Evolutionary conservation across 2,113 vertebrate species (phyloP).

Genomic region (Eublepharis macularius): DNA sequence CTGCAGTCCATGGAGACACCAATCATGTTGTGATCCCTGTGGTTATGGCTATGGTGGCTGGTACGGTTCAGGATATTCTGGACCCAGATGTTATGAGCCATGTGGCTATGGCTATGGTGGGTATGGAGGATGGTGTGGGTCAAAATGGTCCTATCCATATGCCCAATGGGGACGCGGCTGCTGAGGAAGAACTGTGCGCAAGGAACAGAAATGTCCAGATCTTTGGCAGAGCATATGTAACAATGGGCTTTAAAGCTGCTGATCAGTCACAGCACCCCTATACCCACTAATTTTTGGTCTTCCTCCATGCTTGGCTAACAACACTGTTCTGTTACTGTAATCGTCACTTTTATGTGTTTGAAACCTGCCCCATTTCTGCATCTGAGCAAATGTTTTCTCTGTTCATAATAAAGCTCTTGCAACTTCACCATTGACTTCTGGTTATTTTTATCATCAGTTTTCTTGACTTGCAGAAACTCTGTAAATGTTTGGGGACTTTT

Average conservation of each 20-base stretch:
- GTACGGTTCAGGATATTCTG: too few species aligned
- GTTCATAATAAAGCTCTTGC: neutral
- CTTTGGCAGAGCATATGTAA: neutral
- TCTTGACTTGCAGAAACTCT: too few species aligned
- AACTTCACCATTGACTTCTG: neutral
- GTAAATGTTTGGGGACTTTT: too few species aligned
- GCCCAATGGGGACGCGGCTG: neutral
- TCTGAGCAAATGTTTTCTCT: neutral
- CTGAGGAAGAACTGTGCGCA: neutral
- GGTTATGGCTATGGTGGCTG: neutral
- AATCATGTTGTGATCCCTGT: neutral
- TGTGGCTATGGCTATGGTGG: neutral
- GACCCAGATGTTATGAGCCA: too few species aligned
- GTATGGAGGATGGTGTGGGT: neutral
- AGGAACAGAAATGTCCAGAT: neutral
- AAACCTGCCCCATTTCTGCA: neutral
- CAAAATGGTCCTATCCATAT: neutral
- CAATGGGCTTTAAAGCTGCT: neutral
- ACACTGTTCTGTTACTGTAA: too few species aligned
- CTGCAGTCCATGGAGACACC: neutral
- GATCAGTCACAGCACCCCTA: neutral
- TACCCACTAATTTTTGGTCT: neutral
- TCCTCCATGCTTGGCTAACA: neutral
- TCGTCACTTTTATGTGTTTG: neutral
- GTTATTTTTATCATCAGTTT: neutral